phyloP scores from a whole-genome alignment of 1,140 invertebrate genomes.

The Gonioctena quinquepunctata region DNA sequence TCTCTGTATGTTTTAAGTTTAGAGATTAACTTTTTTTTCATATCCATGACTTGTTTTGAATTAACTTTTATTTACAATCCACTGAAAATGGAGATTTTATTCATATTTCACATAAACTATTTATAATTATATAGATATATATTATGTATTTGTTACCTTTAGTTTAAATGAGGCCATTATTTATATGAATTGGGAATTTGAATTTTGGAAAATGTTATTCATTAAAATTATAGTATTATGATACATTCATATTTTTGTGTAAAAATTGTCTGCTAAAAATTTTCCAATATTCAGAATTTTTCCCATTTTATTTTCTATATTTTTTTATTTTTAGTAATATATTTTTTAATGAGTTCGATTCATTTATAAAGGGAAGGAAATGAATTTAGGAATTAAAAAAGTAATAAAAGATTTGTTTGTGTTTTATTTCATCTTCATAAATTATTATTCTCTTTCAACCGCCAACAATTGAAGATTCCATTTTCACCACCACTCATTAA shows the following conservation, averaged over 20 bases:
- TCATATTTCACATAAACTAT: background rate
- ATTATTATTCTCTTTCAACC: background rate
- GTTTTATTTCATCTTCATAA: background rate
- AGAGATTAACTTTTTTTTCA: background rate
- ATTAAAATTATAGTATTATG: too few species aligned
- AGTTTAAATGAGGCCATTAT: background rate
- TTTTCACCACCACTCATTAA: conserved; percentile 71
- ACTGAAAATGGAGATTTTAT: background rate
- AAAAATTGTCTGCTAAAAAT: too few species aligned
- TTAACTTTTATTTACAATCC: conserved; percentile 16
- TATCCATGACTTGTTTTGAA: conserved; percentile 15
- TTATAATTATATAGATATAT: background rate
- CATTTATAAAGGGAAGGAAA: background rate
- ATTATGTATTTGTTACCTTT: background rate
- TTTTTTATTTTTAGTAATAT: background rate
- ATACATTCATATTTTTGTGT: too few species aligned
- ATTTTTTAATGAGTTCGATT: background rate
- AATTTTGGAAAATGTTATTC: background rate
- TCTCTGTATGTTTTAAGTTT: conserved; percentile 13
- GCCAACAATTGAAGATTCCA: conserved; percentile 68
- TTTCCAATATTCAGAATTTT: background rate
- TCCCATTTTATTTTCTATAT: background rate
- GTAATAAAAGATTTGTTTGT: background rate
- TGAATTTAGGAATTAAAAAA: background rate
- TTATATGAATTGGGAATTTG: background rate